Evolutionary conservation across 2,888 invertebrate species (phyloP), one percentile per base, ranked within the genome.

Genomic region (Heliconius sara): DNA sequence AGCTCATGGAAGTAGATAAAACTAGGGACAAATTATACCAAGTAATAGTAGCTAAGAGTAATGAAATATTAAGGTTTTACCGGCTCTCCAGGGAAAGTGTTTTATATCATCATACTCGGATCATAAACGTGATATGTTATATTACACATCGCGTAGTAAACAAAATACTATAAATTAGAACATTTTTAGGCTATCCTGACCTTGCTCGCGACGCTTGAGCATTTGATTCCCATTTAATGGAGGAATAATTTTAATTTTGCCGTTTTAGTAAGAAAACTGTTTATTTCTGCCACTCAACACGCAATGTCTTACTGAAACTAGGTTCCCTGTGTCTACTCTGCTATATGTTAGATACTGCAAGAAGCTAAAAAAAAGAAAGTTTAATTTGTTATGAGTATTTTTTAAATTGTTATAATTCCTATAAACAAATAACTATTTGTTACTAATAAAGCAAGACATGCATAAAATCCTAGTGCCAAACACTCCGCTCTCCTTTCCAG

Each of bases 41-140:
- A 72, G 10, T 27, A 72, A 72, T 72, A 52, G 25, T 22, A 52
- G 19, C 27, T 52, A 7, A 22, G 12, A 22, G 72, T 57, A 57
- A 72, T 27, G 52, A 72, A 72, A 72, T 72, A 72, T 72, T 57
- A 72, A 57, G 72, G 52, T 52, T 22, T 22, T 30, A 30, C 4
- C 52, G n/a, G 39, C 68, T 22, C 72, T 72, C 72, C 30, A 52
- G 57, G 57, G 72, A 72, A 13, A 57, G 30, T 27, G 34, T 57
- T 57, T 57, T 72, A 57, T 68, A 68, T 68, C 68, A 25, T 70
- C 68, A 25, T 70, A 16, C 13, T 70, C n/a, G 43, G 67, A 67
- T 70, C 43, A 70, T 70, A 70, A 70, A 16, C 68, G 43, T 70
- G 43, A 43, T 43, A 43, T 43, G 43, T 68, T 25, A n/a, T 43